These are phyloP conservation scores for Thripadectes ignobilis DNA, from an alignment of 2,797 vertebrate genomes.

Conservation along the genomic window DNA sequence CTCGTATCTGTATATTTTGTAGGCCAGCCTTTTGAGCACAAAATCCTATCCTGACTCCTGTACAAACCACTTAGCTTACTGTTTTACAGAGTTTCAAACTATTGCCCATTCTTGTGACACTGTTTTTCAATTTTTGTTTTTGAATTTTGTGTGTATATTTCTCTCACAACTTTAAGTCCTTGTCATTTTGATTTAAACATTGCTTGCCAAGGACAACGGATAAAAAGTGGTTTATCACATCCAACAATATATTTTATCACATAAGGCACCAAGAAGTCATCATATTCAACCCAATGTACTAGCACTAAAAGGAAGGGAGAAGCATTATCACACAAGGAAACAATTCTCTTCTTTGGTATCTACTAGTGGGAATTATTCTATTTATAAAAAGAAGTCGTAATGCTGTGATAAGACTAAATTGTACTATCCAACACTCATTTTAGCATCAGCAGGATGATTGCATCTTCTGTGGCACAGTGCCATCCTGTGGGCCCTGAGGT, in stretches of 20 bases:
- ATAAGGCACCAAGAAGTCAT: neutral
- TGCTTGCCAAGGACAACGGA: neutral
- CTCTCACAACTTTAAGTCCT: neutral
- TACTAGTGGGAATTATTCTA: neutral
- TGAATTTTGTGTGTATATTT: neutral
- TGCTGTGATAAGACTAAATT: neutral
- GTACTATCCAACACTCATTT: neutral
- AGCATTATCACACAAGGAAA: neutral
- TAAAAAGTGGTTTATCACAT: neutral
- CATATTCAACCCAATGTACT: neutral
- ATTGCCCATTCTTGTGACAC: neutral
- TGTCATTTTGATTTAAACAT: neutral
- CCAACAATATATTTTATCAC: neutral
- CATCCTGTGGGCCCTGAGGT: neutral
- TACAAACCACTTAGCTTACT: neutral
- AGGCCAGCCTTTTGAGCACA: neutral
- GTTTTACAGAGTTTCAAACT: neutral
- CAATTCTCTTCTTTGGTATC: neutral
- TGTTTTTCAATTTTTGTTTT: no score
- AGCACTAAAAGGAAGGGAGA: neutral
- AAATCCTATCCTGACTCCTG: neutral
- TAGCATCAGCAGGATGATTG: neutral
- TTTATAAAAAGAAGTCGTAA: neutral
- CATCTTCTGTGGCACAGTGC: conserved; percentile 13
- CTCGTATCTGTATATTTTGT: neutral